A percentile compares a stretch with the other conserved stretches of the same genome.
Evolutionary conservation across 2,888 invertebrate genomes (phyloP).

Genomic region (Aporophyla nigra): DNA sequence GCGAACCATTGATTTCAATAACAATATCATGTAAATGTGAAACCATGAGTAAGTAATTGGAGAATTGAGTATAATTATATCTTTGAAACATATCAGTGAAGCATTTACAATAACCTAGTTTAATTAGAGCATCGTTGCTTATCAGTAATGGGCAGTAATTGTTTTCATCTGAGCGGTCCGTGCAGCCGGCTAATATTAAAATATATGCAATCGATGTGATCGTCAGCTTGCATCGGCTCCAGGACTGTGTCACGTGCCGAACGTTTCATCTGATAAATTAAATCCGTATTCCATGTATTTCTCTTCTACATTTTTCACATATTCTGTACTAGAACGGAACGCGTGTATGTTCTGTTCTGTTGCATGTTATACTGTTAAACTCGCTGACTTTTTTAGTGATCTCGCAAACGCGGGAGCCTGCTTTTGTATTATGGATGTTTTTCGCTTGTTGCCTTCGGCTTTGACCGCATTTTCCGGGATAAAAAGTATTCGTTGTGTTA

Average conservation of each 20-base stretch:
- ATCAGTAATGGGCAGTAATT: constrained; percentile 81
- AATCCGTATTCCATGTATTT: constrained; percentile 66
- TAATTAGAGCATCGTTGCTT: constrained; percentile 76
- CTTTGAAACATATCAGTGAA: constrained; percentile 63
- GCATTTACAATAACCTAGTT: constrained; percentile 72
- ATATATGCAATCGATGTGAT: constrained; percentile 82
- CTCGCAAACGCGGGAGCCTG: constrained; percentile 1
- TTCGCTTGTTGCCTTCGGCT: not conserved
- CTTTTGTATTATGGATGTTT: constrained; percentile 33
- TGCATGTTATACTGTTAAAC: constrained; percentile 27
- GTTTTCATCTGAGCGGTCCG: constrained; percentile 62
- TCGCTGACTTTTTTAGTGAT: constrained; percentile 37
- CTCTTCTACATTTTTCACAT: constrained; percentile 69
- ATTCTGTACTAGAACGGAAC: constrained; percentile 34
- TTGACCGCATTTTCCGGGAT: constrained; percentile 8
- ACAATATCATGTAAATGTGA: constrained; percentile 9
- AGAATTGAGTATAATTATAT: constrained; percentile 29
- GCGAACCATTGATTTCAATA: constrained; percentile 34
- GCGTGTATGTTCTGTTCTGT: constrained; percentile 18
- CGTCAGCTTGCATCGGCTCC: constrained; percentile 77
- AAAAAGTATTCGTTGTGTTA: not conserved
- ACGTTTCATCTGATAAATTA: constrained; percentile 75
- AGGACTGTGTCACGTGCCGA: constrained; percentile 74
- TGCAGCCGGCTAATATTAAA: constrained; percentile 77
- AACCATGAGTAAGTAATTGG: constrained; percentile 28